These are phyloP conservation scores for Dryobota labecula DNA, from an alignment of 2,888 invertebrate species.

Conservation along the genomic window DNA sequence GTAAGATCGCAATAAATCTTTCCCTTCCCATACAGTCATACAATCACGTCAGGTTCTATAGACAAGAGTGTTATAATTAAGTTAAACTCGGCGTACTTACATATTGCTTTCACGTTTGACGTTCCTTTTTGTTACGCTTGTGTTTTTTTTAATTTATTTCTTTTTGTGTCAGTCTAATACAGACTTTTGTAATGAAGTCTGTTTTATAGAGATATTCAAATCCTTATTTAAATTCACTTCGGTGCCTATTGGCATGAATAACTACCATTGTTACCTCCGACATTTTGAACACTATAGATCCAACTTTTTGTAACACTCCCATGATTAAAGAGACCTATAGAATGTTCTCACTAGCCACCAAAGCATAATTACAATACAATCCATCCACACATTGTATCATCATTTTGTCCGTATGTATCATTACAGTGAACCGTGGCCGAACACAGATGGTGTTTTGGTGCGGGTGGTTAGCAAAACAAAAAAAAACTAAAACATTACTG, in stretches of 20 bases:
- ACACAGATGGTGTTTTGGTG: conserved; percentile 86
- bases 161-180: not conserved
- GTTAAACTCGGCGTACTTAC: conserved; percentile 78
- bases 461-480: conserved; percentile 82
- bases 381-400: conserved; percentile 40
- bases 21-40: conserved; percentile 79
- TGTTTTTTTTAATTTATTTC: conserved; percentile 21
- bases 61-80: conserved; percentile 89
- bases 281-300: not conserved
- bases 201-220: not conserved
- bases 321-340: not conserved
- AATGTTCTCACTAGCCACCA: not conserved
- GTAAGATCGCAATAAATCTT: conserved; percentile 88
- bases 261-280: not conserved
- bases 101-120: conserved; percentile 67
- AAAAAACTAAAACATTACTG: conserved; percentile 83
- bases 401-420: conserved; percentile 71
- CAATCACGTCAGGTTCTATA: conserved; percentile 82
- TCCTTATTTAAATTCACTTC: not conserved
- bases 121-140: conserved; percentile 38
- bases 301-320: not conserved
- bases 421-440: conserved; percentile 75
- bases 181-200: not conserved
- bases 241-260: not conserved
- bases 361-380: conserved; percentile 39